Evolutionary conservation across 2,888 invertebrate genomes (phyloP), one percentile per base, ranked within the genome.

Genomic region (Rosalia funebris): DNA sequence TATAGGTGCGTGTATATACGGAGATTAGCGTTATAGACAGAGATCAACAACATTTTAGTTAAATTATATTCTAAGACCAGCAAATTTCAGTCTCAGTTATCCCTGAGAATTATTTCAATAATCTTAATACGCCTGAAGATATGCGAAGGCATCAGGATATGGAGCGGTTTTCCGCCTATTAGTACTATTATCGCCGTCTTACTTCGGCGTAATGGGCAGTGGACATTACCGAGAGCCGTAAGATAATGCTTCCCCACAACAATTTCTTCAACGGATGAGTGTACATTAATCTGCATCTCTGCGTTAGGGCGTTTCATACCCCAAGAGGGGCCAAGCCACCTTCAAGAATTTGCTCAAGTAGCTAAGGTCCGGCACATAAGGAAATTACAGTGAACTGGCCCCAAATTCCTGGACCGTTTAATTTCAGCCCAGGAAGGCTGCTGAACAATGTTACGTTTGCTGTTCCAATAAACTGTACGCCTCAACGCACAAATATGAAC

Each of bases 201-300:
- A 50, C 54, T 56, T 56, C 48, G 37, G 46, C 53, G 63, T 60
- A 66, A 63, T 60, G 62, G 57, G 58, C 62, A 66, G 62, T 62
- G 66, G 63, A 66, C 66, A 63, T 66, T 60, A 60, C 53, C 60
- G 63, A 60, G 59, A 66, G 66, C 62, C 62, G 63, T 63, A 57
- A 63, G 67, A 66, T 68, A 68, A 69, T 69, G 71, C 63, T 61
- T 47, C 61, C 66, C 77, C 76, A 72, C 77, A 76, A 76, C 77
- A 77, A 77, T 79, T 80, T 80, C 81, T 81, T 80, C 75, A 70
- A 74, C 78, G 80, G 80, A 77, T 76, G 80, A 78, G 77, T 78
- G 78, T 79, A 80, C 79, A 81, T 81, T 80, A 80, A 80, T 79
- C 77, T 79, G 77, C 78, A 79, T 78, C 76, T 76, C 71, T 62